Evolutionary conservation across 2,888 invertebrate genomes (phyloP), one percentile per base, ranked within the genome.

Genomic region (Coelinius sp.): DNA sequence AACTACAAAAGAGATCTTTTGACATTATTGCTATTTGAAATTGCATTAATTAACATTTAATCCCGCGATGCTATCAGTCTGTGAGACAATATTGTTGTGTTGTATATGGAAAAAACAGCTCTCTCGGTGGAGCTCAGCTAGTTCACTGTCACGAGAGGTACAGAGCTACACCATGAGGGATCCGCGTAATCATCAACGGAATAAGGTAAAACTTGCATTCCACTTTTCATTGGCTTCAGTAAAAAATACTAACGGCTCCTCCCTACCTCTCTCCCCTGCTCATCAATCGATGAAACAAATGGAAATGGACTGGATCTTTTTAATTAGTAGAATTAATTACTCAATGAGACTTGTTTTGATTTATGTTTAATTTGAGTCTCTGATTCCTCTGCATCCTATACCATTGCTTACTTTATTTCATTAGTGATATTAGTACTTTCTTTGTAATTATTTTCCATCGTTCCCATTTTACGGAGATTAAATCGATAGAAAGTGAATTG

Each of bases 91-190:
- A 82, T 87, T 87, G 78, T 88, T 89, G 86, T 89, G 88, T 89
- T 90, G 84, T 86, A 82, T 84, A 84, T 89, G 88, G 88, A 86
- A 89, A 86, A 82, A 31, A 31, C 89, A 91, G 90, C 89, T 91
- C 88, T 91, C 91, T 89, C 90, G 91, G 87, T 91, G 91, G 90
- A 91, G 91, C 88, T 91, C 91, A 76, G 88, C 90, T 89, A 91
- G 91, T 88, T 91, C 91, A 82, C 88, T 91, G 81, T 91, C 91
- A 81, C 89, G 90, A 86, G 91, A 91, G 85, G 91, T 91, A 84
- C 91, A 90, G 87, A 90, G 88, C 87, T 91, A 90, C 88, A 91
- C 90, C 88, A 88, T 88, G 88, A 88, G 87, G 86, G 87, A 86
- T 88, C 88, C 86, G 88, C 87, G 84, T 82, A 86, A 83, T 82